A percentile compares a stretch with the other conserved stretches of the same genome.
These are phyloP conservation scores for Leucophenga maculata DNA, from an alignment of 2,888 invertebrate genomes.

Conservation along the genomic window DNA sequence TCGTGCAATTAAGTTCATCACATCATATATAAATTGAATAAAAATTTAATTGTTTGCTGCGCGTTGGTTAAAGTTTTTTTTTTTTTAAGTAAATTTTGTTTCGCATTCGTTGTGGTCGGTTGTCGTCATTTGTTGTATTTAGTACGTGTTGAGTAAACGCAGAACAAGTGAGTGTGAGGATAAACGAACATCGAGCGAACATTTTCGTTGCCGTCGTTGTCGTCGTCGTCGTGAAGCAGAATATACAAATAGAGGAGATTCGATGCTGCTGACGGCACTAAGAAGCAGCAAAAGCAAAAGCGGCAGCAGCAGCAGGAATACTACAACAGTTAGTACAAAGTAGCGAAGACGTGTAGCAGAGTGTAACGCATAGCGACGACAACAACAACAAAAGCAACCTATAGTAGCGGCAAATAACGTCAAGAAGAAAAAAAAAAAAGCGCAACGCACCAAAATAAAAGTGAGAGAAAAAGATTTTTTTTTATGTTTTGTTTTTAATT, in stretches of 20 bases:
- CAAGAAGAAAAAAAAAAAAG: no score
- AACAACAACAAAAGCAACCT: background rate
- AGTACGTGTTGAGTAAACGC: slow-evolving; percentile 41
- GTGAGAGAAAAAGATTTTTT: background rate
- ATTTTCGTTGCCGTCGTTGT: slow-evolving; percentile 42
- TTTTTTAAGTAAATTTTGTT: slow-evolving; percentile 37
- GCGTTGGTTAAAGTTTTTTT: slow-evolving; percentile 23
- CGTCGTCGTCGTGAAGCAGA: slow-evolving; percentile 26
- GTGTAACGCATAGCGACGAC: background rate
- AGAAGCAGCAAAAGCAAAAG: no score
- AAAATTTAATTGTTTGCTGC: slow-evolving; percentile 39
- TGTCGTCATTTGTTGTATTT: slow-evolving; percentile 71
- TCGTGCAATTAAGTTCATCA: slow-evolving; percentile 43
- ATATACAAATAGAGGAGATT: slow-evolving; percentile 46
- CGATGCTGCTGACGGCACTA: slow-evolving; percentile 27
- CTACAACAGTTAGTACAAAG: slow-evolving; percentile 8
- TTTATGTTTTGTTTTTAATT: background rate
- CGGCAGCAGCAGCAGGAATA: background rate
- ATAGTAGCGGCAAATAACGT: background rate
- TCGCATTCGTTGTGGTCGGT: slow-evolving; percentile 37
- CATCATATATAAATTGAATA: slow-evolving; percentile 44
- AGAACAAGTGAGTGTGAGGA: background rate
- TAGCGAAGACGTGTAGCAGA: slow-evolving; percentile 14
- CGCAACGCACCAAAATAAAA: slow-evolving; percentile 12
- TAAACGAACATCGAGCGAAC: slow-evolving; percentile 25